A percentile compares a stretch with the other conserved stretches of the same genome.
Evolutionary conservation across 2,113 vertebrate species (phyloP).

Genomic region (Hemichromis elongatus): DNA sequence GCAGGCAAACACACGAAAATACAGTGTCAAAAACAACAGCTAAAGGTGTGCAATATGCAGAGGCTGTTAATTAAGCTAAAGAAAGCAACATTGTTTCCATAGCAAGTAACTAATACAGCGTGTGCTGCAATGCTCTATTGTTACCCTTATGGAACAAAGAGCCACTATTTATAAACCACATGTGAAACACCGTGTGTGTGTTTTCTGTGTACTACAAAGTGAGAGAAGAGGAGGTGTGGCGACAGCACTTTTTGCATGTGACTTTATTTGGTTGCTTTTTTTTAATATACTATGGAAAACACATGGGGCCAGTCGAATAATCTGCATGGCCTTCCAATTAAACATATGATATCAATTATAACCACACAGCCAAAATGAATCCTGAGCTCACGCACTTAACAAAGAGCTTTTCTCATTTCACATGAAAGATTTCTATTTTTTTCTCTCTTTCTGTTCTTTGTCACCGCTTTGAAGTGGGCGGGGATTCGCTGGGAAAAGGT

Average conservation of each 20-base stretch:
- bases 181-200: background rate
- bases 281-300: background rate
- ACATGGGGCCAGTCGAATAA: background rate
- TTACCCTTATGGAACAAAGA: constrained; percentile 5
- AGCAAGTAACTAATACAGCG: constrained; percentile 12
- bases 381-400: background rate
- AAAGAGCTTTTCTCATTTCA: background rate
- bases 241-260: background rate
- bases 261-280: background rate
- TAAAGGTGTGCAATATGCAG: constrained; percentile 17
- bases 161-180: constrained; percentile 27
- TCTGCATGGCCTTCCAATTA: background rate
- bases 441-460: background rate
- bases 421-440: background rate
- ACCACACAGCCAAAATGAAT: background rate
- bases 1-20: background rate
- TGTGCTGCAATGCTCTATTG: constrained; percentile 22
- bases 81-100: constrained; percentile 13
- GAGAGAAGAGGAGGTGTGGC: background rate
- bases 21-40: background rate
- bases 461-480: background rate
- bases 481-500: background rate
- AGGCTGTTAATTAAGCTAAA: constrained; percentile 39
- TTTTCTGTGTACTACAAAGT: background rate
- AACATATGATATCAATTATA: background rate